These are phyloP conservation scores for Colostygia pectinataria DNA, from an alignment of 2,888 invertebrate species.

Conservation along the genomic window DNA sequence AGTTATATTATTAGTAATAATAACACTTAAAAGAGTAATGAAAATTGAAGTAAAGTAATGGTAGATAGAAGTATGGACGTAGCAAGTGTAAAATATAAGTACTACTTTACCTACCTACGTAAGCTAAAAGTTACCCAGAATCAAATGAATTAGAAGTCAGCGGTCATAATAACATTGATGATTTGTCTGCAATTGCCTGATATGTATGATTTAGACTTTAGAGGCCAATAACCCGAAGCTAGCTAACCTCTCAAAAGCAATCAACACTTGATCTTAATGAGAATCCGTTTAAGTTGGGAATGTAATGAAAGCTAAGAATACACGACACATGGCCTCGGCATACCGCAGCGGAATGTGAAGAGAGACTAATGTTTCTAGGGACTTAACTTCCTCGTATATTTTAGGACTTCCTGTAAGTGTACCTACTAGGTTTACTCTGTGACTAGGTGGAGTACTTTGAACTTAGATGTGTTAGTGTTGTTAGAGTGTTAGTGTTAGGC, in stretches of 20 bases:
- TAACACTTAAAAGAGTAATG: background rate
- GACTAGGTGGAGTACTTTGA: conserved; percentile 8
- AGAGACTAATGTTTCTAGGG: conserved; percentile 32
- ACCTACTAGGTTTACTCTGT: background rate
- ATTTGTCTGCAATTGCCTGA: no score
- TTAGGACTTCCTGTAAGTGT: conserved; percentile 17
- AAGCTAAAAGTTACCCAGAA: no score
- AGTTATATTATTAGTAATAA: background rate
- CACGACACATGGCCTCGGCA: conserved; percentile 30
- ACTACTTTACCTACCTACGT: no score
- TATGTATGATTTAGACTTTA: no score
- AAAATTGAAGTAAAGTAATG: no score
- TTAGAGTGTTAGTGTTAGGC: no score
- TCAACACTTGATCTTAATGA: conserved; percentile 8
- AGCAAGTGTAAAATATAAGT: no score
- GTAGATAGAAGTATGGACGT: no score
- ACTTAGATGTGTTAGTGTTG: background rate
- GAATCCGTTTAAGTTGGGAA: conserved; percentile 23
- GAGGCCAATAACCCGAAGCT: no score
- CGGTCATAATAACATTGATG: no score
- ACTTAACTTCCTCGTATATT: conserved; percentile 30
- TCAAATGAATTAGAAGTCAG: no score
- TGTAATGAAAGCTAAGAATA: conserved; percentile 28
- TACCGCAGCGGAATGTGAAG: conserved; percentile 22
- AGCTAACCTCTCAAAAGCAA: conserved; percentile 2